A percentile compares a stretch with the other conserved stretches of the same genome.
Conservation (phyloP, 2,113 vertebrate genomes). For the Plestiodon gilberti region DNA sequence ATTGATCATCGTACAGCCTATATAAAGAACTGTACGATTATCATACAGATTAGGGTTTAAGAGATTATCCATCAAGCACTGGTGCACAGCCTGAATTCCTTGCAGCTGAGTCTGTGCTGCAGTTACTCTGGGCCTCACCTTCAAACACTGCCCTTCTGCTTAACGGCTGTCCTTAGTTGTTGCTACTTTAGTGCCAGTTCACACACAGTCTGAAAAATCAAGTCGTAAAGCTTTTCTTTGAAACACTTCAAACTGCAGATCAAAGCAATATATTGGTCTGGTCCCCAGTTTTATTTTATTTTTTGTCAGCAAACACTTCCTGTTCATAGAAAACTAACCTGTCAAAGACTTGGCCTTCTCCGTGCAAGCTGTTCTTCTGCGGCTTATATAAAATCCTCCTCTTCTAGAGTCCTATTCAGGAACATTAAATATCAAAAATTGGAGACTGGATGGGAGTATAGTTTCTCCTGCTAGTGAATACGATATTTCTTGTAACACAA, state of each 20-base stretch:
- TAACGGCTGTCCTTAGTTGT: background rate
- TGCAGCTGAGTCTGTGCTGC: background rate
- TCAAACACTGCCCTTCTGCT: background rate
- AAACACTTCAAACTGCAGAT: background rate
- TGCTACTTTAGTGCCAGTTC: background rate
- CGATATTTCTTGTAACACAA: background rate
- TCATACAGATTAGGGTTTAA: background rate
- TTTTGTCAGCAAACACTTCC: too few relatives aligned
- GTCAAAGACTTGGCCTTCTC: background rate
- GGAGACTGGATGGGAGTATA: background rate
- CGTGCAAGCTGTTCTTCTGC: background rate
- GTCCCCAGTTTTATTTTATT: background rate
- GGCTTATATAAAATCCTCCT: background rate
- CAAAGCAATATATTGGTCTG: background rate
- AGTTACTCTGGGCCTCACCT: background rate
- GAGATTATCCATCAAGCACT: background rate
- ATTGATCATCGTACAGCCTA: background rate
- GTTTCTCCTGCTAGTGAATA: background rate
- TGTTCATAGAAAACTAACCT: background rate
- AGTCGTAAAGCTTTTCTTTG: too few relatives aligned
- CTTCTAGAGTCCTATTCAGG: background rate
- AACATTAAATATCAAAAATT: background rate
- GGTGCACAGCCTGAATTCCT: background rate
- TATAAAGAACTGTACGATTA: too few relatives aligned
- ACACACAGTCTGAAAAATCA: background rate